Evolutionary conservation across 2,888 invertebrate genomes (phyloP), one percentile per base, ranked within the genome.

Genomic region (Scelioninae gen. 1): DNA sequence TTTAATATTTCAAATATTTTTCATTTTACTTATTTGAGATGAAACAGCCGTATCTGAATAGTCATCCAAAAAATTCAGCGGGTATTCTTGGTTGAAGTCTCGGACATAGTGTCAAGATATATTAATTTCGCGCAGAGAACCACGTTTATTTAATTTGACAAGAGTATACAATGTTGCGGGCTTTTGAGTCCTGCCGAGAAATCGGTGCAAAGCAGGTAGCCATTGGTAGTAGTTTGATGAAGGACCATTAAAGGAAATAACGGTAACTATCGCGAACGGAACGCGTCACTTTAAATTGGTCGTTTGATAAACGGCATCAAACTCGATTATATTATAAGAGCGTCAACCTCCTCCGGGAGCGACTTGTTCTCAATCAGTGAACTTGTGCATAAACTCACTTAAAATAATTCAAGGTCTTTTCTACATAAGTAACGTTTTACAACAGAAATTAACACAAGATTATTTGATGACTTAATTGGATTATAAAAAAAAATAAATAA

Each of bases 251-350:
- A 72, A 65, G 79, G 60, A 43, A 72, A 79, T 79, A 79, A 79
- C 79, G 72, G 79, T 79, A 79, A 79, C 66, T 79, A 72, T 60
- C 72, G 56, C 66, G 79, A 79, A 43, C 68, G 49, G 65, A 72
- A 49, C 74, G 72, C 79, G 79, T 80, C 79, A 74, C 51, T 66
- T 74, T 80, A 72, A 80, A 80, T 80, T 74, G 62, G 60, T 47
- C 60, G 68, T 74, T 72, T 80, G 79, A 80, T 80, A 80, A 80
- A 74, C 53, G 72, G 53, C 74, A 80, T 80, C 79, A 74, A 74
- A 74, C 79, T 80, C 66, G 74, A 80, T 80, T 68, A n/a, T n/a
- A 80, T 80, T 74, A 72, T 47, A 66, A 74, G 79, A 80, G 45
- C 79, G 74, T 66, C 79, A 74, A 80, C 72, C 72, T 72, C 62